Evolutionary conservation across 2,888 invertebrate species (phyloP).

Genomic region (Agriopis leucophaearia): DNA sequence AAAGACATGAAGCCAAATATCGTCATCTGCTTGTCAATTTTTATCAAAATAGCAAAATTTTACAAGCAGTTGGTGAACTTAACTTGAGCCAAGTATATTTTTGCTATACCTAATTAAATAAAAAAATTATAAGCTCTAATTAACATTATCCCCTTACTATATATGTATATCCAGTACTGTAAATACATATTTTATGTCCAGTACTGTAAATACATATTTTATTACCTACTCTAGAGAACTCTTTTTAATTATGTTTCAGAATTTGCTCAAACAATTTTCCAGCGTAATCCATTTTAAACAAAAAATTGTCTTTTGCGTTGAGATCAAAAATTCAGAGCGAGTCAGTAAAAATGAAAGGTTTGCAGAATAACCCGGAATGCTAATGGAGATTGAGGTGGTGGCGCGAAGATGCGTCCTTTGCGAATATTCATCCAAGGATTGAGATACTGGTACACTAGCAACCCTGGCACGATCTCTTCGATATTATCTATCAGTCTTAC

Average conservation of each 20-base stretch:
- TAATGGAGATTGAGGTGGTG: conserved; percentile 53
- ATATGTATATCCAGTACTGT: no score
- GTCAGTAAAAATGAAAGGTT: conserved; percentile 29
- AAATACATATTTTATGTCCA: not conserved
- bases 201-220: not conserved
- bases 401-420: conserved; percentile 10
- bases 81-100: no score
- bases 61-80: no score
- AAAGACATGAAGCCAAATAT: no score
- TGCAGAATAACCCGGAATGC: conserved; percentile 49
- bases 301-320: conserved; percentile 13
- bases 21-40: no score
- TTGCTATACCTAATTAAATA: no score
- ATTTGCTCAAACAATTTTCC: conserved; percentile 9
- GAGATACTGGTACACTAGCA: no score
- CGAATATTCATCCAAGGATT: conserved; percentile 49
- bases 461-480: no score
- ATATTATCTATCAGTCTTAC: no score
- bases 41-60: no score
- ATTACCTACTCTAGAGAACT: not conserved
- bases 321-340: conserved; percentile 21
- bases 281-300: conserved; percentile 10
- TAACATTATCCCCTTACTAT: no score
- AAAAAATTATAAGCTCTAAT: no score
- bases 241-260: not conserved